Percentiles rank a stretch among this genome's conserved stretches.
These are phyloP conservation scores for Channa maculata DNA, from an alignment of 2,113 vertebrate genomes.

Conservation along the genomic window DNA sequence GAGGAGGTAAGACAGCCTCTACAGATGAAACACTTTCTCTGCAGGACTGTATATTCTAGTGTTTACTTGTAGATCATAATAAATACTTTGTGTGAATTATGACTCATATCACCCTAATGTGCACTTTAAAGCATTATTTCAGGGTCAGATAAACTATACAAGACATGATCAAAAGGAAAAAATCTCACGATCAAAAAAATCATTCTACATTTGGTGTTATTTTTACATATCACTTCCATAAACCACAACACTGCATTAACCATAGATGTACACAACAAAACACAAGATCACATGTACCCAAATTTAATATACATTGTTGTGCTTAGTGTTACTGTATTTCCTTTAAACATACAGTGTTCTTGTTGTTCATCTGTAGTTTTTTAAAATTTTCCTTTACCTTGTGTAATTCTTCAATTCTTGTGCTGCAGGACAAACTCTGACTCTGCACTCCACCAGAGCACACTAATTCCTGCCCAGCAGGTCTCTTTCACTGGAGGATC, in stretches of 20 bases:
- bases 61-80: constrained; percentile 5
- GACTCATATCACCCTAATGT: not conserved
- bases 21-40: not conserved
- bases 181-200: too few relatives aligned
- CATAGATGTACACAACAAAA: not conserved
- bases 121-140: not conserved
- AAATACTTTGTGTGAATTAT: not conserved
- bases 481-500: constrained; percentile 89
- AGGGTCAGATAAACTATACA: not conserved
- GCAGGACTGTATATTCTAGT: not conserved
- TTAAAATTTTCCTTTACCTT: too few relatives aligned
- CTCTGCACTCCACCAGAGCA: constrained; percentile 97
- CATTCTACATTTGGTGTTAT: not conserved
- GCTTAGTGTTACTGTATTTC: too few relatives aligned
- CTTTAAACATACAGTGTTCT: too few relatives aligned
- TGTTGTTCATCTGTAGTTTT: too few relatives aligned
- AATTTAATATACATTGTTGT: too few relatives aligned
- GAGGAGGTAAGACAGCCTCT: constrained; percentile 88
- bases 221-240: not conserved
- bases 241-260: not conserved
- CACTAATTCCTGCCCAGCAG: constrained; percentile 88
- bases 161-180: not conserved
- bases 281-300: too few relatives aligned
- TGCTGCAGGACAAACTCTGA: constrained; percentile 94
- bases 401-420: constrained; percentile 7